These are phyloP conservation scores for Gymnorhina tibicen DNA, from an alignment of 2,113 vertebrate genomes.

Conservation along the genomic window DNA sequence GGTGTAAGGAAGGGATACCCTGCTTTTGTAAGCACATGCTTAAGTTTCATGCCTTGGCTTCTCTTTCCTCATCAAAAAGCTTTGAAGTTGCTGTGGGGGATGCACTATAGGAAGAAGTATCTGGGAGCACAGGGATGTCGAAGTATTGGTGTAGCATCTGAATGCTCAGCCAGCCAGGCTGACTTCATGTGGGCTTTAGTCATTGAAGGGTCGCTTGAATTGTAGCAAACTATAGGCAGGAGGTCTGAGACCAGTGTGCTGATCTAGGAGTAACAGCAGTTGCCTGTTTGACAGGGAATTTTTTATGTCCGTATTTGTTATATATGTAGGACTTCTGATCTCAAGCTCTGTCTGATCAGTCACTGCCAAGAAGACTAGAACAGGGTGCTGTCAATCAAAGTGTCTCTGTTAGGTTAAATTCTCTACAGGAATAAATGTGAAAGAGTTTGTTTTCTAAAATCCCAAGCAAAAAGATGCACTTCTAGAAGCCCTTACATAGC, in stretches of 20 bases:
- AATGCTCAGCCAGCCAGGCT: not conserved
- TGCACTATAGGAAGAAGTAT: not conserved
- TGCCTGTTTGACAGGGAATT: accelerated
- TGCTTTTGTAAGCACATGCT: not conserved
- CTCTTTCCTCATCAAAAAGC: not conserved
- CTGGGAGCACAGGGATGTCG: not conserved
- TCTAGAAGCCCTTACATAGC: not conserved
- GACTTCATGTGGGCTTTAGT: not conserved
- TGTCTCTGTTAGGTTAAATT: not conserved
- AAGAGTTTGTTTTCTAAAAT: not conserved
- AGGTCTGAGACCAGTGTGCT: not conserved
- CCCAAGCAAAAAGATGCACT: not conserved
- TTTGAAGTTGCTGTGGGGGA: not conserved
- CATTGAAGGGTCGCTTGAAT: not conserved
- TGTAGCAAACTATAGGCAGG: not conserved
- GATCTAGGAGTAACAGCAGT: not conserved
- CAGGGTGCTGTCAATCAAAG: not conserved
- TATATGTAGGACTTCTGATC: not conserved
- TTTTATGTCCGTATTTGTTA: not conserved
- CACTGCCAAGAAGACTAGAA: not conserved
- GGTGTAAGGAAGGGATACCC: not conserved
- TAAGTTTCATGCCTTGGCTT: not conserved
- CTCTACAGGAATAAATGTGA: not conserved
- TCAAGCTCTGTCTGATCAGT: not conserved
- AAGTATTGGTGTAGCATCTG: not conserved